Evolutionary conservation across 2,797 vertebrate species (phyloP).

Genomic region (Syngnathus acus): DNA sequence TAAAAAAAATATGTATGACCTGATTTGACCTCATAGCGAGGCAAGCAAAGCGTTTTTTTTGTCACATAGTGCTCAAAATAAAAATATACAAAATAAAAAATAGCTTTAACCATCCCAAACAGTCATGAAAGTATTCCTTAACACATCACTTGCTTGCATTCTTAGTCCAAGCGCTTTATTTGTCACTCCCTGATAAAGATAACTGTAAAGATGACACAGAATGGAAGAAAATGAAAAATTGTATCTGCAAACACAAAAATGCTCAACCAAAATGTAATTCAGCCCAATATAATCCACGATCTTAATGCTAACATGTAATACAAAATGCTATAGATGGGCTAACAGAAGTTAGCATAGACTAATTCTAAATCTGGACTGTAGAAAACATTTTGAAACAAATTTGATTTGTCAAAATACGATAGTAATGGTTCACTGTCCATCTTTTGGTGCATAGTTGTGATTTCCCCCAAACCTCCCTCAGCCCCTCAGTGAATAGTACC

Average conservation of each 20-base stretch:
- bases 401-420: too few relatives aligned
- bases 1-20: background rate
- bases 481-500: slow-evolving; percentile 33
- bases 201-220: background rate
- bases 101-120: too few relatives aligned
- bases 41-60: background rate
- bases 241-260: background rate
- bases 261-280: background rate
- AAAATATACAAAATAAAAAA: background rate
- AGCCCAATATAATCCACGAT: background rate
- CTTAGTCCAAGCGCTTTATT: background rate
- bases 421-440: too few relatives aligned
- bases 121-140: too few relatives aligned
- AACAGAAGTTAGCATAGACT: too few relatives aligned
- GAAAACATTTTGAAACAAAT: too few relatives aligned
- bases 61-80: background rate
- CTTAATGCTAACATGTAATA: background rate
- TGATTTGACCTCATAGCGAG: background rate
- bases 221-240: background rate
- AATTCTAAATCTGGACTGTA: too few relatives aligned
- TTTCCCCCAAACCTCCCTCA: slow-evolving; percentile 9
- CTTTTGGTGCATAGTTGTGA: background rate
- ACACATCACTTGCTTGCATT: too few relatives aligned
- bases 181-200: background rate
- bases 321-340: background rate